Conservation (phyloP, 92 coral and sea anemone species). For the Chrysogorgia sp. region DNA sequence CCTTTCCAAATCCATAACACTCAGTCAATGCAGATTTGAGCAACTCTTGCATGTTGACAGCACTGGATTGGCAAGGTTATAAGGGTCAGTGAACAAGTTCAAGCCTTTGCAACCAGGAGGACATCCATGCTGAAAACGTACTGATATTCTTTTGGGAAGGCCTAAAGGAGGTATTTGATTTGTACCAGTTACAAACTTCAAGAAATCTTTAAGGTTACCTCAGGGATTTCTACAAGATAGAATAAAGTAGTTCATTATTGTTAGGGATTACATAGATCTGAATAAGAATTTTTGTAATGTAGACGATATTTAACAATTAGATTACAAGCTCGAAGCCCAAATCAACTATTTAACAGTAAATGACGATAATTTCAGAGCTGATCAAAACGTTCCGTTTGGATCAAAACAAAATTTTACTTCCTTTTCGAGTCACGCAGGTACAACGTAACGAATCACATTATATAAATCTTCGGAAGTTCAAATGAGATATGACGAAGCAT, state of each 20-base stretch:
- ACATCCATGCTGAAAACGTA: constrained; percentile 43
- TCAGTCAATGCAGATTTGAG: constrained; percentile 36
- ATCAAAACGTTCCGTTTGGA: no score
- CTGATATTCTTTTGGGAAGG: constrained; percentile 25
- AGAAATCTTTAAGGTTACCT: constrained; percentile 13
- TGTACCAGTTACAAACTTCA: constrained; percentile 29
- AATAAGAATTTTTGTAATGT: no score
- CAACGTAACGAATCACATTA: no score
- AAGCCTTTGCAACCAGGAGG: constrained; percentile 24
- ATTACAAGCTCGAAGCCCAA: no score
- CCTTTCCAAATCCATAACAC: constrained; percentile 43
- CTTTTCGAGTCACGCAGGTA: no score
- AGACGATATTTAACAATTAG: no score
- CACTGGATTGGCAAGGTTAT: constrained; percentile 34
- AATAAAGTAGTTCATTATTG: neutral
- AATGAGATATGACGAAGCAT: no score
- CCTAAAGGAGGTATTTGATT: constrained; percentile 20
- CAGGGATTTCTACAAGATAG: constrained; percentile 18
- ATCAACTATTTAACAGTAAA: no score
- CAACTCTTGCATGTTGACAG: constrained; percentile 25
- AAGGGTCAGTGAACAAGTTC: constrained; percentile 23
- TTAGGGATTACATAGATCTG: neutral
- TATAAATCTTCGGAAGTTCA: no score
- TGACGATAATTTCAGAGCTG: no score
- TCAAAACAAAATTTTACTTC: no score